phyloP scores from a whole-genome alignment of 2,888 invertebrate genomes.

The Chrysomela aeneicollis region DNA sequence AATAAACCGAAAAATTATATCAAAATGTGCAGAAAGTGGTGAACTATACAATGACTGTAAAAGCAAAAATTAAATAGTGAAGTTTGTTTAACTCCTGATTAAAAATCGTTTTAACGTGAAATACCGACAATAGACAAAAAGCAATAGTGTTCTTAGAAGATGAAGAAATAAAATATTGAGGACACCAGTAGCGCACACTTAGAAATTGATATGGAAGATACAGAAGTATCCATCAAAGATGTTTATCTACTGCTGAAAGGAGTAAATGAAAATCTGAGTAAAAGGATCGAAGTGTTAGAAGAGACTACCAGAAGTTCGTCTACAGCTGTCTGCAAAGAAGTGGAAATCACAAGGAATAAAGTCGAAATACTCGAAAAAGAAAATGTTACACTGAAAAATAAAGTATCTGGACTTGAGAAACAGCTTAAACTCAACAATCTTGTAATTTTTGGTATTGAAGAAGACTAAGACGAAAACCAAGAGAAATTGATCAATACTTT shows the following conservation, averaged over 20 bases:
- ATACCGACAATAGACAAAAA: neutral
- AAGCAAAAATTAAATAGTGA: neutral
- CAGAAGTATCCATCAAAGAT: slow-evolving; percentile 18
- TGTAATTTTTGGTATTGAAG: slow-evolving; percentile 14
- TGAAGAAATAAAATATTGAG: neutral
- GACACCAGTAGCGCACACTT: slow-evolving; percentile 7
- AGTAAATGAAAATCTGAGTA: slow-evolving; percentile 14
- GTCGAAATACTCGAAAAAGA: slow-evolving; percentile 14
- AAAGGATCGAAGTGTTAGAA: slow-evolving; percentile 13
- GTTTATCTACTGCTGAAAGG: slow-evolving; percentile 8
- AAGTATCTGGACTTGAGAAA: slow-evolving; percentile 8
- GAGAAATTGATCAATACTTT: slow-evolving; percentile 4
- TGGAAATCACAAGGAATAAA: slow-evolving; percentile 6
- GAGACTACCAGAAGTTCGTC: slow-evolving; percentile 3
- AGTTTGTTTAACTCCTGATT: neutral
- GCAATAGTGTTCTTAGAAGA: neutral
- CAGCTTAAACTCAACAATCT: slow-evolving; percentile 14
- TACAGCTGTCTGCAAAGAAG: slow-evolving; percentile 13
- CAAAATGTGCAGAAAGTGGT: neutral
- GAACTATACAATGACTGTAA: neutral
- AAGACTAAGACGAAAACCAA: slow-evolving; percentile 12
- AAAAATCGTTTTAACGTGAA: neutral
- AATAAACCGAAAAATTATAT: no score
- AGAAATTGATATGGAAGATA: slow-evolving; percentile 12
- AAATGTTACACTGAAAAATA: slow-evolving; percentile 10